Evolutionary conservation across 2,888 invertebrate species (phyloP), one percentile per base, ranked within the genome.

Genomic region (Philonicus albiceps): DNA sequence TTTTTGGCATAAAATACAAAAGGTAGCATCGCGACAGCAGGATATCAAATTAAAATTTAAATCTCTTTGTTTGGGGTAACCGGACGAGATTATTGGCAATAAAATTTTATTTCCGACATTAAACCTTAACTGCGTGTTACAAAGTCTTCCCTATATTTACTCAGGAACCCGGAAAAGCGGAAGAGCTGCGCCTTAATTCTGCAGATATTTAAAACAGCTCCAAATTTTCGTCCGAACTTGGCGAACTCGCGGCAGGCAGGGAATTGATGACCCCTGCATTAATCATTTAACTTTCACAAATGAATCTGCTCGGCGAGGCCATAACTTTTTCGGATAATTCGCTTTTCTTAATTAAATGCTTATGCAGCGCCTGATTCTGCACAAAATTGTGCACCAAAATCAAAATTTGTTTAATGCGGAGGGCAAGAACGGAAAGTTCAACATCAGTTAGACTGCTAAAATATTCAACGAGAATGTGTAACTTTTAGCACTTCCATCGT

Each of bases 401-500:
- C 80, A 80, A 80, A 80, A 80, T 80, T 80, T 80, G 74, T 80
- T 53, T 40, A 31, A 27, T 43, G 80, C n/a, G 16, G 37, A 75
- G 27, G 19, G 27, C 40, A 49, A 37, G 85, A 27, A 31, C 31
- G 31, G 31, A 37, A 81, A 86, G 37, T 85, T 73, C 22, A 85
- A 86, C 86, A 55, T 86, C 76, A 80, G 87, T 85, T 78, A 74
- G 85, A 43, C 73, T 74, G 81, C 64, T 73, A 85, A 85, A 87
- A 87, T 80, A 87, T 86, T 73, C 74, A 85, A 53, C 27, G 80
- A 80, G 31, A 53, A 86, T 64, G 87, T 74, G 86, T 37, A 87
- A 86, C 80, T 87, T 86, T 74, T 84, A 76, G 81, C 80, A 86
- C 72, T 74, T 87, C 74, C 80, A 81, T 81, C 86, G 75, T 85